Evolutionary conservation across 1,140 invertebrate species (phyloP), one percentile per base, ranked within the genome.

Genomic region (Eulimnadia texana): DNA sequence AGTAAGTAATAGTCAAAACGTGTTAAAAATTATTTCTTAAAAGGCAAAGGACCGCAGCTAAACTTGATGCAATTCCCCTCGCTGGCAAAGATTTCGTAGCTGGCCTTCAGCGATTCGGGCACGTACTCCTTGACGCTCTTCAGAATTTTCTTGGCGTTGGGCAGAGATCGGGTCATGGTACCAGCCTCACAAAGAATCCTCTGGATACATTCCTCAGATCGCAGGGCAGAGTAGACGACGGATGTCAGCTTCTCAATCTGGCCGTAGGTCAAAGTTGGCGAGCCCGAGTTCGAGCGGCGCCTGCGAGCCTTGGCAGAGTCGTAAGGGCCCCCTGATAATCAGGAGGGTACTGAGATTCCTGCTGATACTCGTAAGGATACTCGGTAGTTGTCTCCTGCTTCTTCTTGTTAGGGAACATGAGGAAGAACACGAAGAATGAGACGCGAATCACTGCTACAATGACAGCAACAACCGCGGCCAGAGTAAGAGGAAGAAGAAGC

Each of bases 171-270:
- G 2, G 50, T 33, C 51, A 61, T 22, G 20, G 51, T 52, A 24
- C 60, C 60, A 9, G 50, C 10, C 33, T 61, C 60, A 27, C 60
- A 61, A 22, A 61, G 27, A 6, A 61, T n/a, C 23, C 60, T 50
- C 27, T 61, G 60, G 50, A 61, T 54, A 42, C 60, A 61, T 33
- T 61, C 50, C 28, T 61, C 50, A 27, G 60, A 53, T 10, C 50
- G 60, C 28, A 61, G 49, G 2, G 60, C 60, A 0, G 60, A 23
- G 16, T 53, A 54, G 16, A 61, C 60, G 2, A 61, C 28, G 42
- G 51, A 10, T 13, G 60, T 61, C 49, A 61, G 9, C 20, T 33
- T 20, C 22, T 47, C 53, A 10, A 61, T 24, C 33, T 61, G 52
- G 9, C 29, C 60, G 10, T 42, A 3, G 1, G 49, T 61, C 24